Base-by-base conservation (phyloP, 2,888 invertebrate species). In the Cheilosia impressa region DNA sequence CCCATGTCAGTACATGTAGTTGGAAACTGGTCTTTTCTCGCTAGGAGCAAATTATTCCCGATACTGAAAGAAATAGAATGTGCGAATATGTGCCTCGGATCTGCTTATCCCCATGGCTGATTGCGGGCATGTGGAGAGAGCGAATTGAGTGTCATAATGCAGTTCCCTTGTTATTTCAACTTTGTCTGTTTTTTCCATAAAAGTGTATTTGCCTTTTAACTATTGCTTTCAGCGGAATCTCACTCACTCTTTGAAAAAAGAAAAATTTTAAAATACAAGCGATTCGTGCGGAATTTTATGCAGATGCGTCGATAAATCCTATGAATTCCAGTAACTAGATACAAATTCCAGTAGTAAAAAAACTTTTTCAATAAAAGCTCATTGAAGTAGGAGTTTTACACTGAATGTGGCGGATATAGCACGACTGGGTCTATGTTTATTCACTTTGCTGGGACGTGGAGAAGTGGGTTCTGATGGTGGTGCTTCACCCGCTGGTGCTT, bases 131-230 rank as follows among this genome's bases (percentile, higher is more conserved):
- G 24, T 7, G 66, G 60, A 52, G 31, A 50, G 31, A 68, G n/a
- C 34, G 60, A 58, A 62, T 53, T 68, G 76, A 68, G 58, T 60
- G 43, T 68, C 53, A 53, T 77, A 77, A 77, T 77, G 76, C 41
- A 77, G 22, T 68, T 68, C 53, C 45, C 53, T 68, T 77, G 68
- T 68, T 45, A 24, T 15, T 53, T 17, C 19, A 60, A 60, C 19
- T 53, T 60, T 53, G 45, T 45, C 45, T 7, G 24, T 6, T 31
- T 17, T 17, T 13, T n/a, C 7, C 43, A 43, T 62, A 24, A 22
- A 58, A 38, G 10, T 47, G 1, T 19, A 10, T 50, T 34, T 13
- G 31, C 47, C 31, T 63, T 63, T 63, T 50, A 31, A 62, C 13
- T 47, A 17, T 47, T 47, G 63, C 47, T 63, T 50, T 50, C 17